Percentiles rank a stretch among this genome's conserved stretches.
Evolutionary conservation across 2,797 vertebrate genomes (phyloP).

Genomic region (Rhabdophis nuchalis): DNA sequence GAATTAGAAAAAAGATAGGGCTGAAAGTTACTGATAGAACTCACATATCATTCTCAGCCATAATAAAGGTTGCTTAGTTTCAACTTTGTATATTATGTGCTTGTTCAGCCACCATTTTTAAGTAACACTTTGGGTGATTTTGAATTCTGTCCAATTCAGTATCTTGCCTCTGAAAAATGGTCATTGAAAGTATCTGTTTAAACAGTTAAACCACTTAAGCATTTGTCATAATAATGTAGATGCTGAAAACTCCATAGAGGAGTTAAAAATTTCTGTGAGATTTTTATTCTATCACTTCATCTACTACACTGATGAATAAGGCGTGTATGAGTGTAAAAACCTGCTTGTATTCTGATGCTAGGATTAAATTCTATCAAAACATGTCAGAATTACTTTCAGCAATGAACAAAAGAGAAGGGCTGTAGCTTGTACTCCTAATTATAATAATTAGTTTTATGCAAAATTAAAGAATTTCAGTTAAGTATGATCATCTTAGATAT

Average conservation of each 20-base stretch:
- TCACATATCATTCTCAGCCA: background rate
- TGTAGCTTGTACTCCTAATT: background rate
- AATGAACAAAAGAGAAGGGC: background rate
- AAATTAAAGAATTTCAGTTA: background rate
- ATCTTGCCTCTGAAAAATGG: background rate
- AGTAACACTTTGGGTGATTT: background rate
- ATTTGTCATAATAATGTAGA: constrained; percentile 5
- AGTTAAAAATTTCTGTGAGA: constrained; percentile 9
- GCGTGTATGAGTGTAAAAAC: constrained; percentile 1
- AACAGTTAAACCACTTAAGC: background rate
- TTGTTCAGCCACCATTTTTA: background rate
- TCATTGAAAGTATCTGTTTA: background rate
- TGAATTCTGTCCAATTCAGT: background rate
- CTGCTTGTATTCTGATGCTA: background rate
- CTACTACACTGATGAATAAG: constrained; percentile 9
- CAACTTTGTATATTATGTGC: background rate
- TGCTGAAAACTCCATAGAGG: constrained; percentile 18
- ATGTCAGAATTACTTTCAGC: background rate
- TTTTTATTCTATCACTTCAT: constrained; percentile 14
- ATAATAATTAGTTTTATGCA: background rate
- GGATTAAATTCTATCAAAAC: background rate
- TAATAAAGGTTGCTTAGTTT: background rate
- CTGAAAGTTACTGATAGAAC: background rate
- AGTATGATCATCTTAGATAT: background rate
- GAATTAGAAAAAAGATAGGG: background rate